phyloP scores from a whole-genome alignment of 2,113 vertebrate genomes.

The Tauraco erythrolophus region DNA sequence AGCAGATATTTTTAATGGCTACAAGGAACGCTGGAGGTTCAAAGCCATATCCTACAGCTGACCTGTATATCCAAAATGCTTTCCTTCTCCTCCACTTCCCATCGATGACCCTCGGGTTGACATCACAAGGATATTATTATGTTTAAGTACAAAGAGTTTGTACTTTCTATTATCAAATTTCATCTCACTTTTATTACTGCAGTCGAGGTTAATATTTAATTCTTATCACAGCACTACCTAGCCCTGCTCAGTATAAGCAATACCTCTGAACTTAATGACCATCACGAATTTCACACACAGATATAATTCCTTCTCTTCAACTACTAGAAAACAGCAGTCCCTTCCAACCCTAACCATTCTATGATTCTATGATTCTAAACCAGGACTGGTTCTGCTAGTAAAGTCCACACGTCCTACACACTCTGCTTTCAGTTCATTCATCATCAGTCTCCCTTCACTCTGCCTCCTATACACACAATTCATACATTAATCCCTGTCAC shows the following conservation, averaged over 20 bases:
- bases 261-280: neutral
- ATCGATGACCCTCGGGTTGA: neutral
- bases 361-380: no score
- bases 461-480: neutral
- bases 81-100: neutral
- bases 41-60: neutral
- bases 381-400: neutral
- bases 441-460: neutral
- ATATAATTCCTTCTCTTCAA: neutral
- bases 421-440: neutral
- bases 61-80: neutral
- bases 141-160: neutral
- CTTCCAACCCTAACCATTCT: no score
- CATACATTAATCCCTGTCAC: neutral
- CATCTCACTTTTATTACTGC: neutral
- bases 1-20: neutral
- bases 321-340: neutral
- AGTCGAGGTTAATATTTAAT: neutral
- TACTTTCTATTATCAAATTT: neutral
- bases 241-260: neutral
- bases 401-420: neutral
- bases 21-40: neutral
- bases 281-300: neutral
- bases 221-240: neutral
- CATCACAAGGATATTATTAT: neutral